Evolutionary conservation across 2,113 vertebrate genomes (phyloP).

Genomic region (Ornithorhynchus anatinus): DNA sequence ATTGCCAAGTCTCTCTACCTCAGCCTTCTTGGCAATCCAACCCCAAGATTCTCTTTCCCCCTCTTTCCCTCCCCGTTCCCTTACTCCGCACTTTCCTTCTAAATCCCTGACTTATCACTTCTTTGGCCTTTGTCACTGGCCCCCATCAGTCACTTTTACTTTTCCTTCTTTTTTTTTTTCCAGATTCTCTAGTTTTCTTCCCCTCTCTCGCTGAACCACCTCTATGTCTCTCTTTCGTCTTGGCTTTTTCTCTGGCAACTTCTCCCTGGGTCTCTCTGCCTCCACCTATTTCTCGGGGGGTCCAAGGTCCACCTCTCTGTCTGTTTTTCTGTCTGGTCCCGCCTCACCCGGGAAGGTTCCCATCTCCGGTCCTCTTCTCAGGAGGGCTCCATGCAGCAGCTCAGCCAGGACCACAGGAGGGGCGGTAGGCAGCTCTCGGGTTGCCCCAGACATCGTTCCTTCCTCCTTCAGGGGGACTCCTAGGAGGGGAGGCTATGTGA

Average conservation of each 20-base stretch:
- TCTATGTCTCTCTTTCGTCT: background rate
- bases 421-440: conserved; percentile 43
- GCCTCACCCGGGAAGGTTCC: conserved; percentile 73
- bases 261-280: background rate
- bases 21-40: background rate
- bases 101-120: background rate
- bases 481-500: conserved; percentile 50
- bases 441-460: conserved; percentile 39
- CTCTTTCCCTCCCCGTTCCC: background rate
- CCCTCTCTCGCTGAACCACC: background rate
- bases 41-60: background rate
- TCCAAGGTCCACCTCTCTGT: background rate
- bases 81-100: background rate
- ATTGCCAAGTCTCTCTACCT: background rate
- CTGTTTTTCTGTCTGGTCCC: background rate
- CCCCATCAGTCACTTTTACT: background rate
- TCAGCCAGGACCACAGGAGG: conserved; percentile 68
- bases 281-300: conserved; percentile 2
- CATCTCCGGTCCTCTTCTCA: conserved; percentile 80
- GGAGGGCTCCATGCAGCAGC: conserved; percentile 81
- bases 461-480: conserved; percentile 76
- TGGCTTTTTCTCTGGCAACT: background rate
- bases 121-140: too few species aligned
- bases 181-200: background rate
- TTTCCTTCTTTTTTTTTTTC: background rate